Evolutionary conservation across 1,140 invertebrate species (phyloP).

Genomic region (Nephila pilipes): DNA sequence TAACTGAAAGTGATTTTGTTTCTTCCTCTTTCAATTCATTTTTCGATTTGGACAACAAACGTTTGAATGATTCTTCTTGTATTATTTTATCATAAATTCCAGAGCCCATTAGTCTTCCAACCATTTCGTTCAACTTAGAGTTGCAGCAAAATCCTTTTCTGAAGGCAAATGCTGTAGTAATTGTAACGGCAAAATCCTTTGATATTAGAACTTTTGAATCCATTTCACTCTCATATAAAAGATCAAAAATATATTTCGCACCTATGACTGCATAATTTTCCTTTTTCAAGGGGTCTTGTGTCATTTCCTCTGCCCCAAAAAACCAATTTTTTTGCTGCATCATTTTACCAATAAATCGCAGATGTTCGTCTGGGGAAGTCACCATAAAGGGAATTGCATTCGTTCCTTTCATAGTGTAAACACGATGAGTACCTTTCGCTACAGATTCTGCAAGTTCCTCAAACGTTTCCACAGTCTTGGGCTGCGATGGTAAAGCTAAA

Average conservation of each 20-base stretch:
- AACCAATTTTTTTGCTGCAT: not conserved
- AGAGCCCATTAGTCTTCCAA: not conserved
- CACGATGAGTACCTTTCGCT: not conserved
- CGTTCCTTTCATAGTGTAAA: not conserved
- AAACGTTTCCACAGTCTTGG: not conserved
- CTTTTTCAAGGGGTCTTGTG: not conserved
- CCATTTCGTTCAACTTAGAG: not conserved
- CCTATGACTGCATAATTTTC: not conserved
- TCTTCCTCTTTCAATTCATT: not conserved
- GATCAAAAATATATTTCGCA: not conserved
- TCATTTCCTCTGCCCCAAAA: not conserved
- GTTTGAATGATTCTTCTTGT: not conserved
- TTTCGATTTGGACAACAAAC: not conserved
- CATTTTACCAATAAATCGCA: not conserved
- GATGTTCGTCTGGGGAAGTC: not conserved
- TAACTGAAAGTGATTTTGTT: not conserved
- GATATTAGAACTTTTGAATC: not conserved
- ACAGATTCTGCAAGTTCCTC: not conserved
- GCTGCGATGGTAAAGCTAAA: not conserved
- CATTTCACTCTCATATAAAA: not conserved
- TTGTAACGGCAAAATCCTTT: not conserved
- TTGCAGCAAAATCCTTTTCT: not conserved
- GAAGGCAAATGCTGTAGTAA: not conserved
- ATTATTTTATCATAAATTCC: not conserved
- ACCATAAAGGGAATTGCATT: not conserved